A percentile compares a stretch with the other conserved stretches of the same genome.
Conservation (phyloP, 2,113 vertebrate species). For the Haemorhous mexicanus region DNA sequence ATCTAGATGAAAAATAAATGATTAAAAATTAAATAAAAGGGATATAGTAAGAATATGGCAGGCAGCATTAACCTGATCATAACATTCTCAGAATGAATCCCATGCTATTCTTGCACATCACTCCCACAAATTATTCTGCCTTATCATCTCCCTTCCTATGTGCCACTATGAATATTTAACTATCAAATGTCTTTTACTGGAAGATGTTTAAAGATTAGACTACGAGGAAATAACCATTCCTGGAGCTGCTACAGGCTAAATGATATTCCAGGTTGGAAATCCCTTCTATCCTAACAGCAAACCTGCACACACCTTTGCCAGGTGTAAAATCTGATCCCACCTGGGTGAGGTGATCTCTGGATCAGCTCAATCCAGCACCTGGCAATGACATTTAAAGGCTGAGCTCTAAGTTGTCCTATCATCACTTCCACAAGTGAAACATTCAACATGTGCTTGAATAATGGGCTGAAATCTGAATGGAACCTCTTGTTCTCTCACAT, state of each 20-base stretch:
- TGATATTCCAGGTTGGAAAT: neutral
- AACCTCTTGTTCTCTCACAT: neutral
- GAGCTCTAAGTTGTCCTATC: neutral
- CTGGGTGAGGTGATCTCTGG: neutral
- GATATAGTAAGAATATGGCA: neutral
- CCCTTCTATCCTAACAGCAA: neutral
- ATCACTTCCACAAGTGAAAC: neutral
- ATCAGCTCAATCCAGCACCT: neutral
- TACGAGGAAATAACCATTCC: neutral
- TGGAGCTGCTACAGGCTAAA: neutral
- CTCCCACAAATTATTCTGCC: slow-evolving; percentile 11
- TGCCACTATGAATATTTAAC: slow-evolving; percentile 53
- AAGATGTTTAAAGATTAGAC: slow-evolving; percentile 6
- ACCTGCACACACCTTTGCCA: neutral
- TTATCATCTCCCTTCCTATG: slow-evolving; percentile 2
- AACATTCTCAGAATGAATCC: slow-evolving; percentile 44
- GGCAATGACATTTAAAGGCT: neutral
- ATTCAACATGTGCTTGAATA: neutral
- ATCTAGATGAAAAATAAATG: slow-evolving; percentile 49
- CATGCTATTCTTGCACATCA: neutral
- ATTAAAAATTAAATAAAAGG: slow-evolving; percentile 45
- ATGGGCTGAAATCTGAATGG: neutral
- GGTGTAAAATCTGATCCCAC: neutral
- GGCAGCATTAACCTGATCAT: neutral
- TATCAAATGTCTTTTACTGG: slow-evolving; percentile 31